These are phyloP conservation scores for Phrynosoma platyrhinos DNA, from an alignment of 2,113 vertebrate genomes.

Conservation along the genomic window DNA sequence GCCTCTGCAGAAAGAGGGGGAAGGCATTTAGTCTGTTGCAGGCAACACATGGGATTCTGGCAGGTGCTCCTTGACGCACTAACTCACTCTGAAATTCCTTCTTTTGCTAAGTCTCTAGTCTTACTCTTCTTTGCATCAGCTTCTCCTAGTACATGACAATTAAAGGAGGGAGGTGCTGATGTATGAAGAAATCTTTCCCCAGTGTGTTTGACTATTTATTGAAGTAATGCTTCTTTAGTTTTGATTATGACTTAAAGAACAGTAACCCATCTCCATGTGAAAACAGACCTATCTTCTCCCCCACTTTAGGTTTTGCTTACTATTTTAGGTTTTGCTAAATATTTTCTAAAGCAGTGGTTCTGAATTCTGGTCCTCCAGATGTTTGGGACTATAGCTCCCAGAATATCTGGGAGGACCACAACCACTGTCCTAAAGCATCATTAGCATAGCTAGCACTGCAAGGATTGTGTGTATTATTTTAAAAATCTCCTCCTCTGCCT, in stretches of 20 bases:
- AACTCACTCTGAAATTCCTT: neutral
- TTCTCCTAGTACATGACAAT: neutral
- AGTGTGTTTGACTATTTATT: neutral
- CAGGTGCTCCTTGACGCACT: neutral
- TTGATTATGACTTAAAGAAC: neutral
- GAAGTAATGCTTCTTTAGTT: neutral
- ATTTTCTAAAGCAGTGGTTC: neutral
- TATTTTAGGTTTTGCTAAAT: neutral
- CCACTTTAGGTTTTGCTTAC: too few species aligned
- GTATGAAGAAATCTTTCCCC: neutral
- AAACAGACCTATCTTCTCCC: too few species aligned
- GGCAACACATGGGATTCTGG: neutral
- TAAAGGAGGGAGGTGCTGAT: too few species aligned
- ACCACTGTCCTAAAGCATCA: neutral
- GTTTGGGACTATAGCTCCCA: neutral
- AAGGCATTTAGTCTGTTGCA: constrained; percentile 6
- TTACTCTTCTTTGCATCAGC: neutral
- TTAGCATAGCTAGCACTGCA: neutral
- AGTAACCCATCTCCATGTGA: neutral
- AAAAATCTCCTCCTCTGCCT: neutral
- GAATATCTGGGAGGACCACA: neutral
- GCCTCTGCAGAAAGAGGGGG: constrained; percentile 34
- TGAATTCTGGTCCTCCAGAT: neutral
- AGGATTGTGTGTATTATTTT: neutral
- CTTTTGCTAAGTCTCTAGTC: neutral